Base-by-base conservation (phyloP, 2,797 vertebrate species). In the Petrocephalus sullivani region DNA sequence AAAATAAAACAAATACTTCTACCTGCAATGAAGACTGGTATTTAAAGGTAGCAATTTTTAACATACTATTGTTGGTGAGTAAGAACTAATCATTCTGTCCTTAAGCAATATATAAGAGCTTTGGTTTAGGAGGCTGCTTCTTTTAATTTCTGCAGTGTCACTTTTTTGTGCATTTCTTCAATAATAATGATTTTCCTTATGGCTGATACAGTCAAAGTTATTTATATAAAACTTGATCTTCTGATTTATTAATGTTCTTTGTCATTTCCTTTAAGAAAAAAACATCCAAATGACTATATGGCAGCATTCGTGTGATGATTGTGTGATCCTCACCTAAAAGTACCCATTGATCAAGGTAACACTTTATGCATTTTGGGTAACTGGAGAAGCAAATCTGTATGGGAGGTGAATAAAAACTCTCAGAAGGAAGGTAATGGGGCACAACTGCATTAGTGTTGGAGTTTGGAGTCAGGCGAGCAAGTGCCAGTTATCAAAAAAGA, bases 401-500 rank as follows among this genome's bases (percentile, higher is more conserved):
- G 56, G 28, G 28, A 60, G 54, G 33, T 58, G 54, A 46, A 16
- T 37, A 37, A 60, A 86, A 58, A 61, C 85, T 86, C 9, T 86
- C 28, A 0, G 0, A 21, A 86, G 56, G 28, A 86, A 86, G 7
- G 54, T 86, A 86, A 58, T 53, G 28, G 56, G 57, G 37, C 85
- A 37, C 23, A 58, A 86, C 21, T 41, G 56, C 84, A 60, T 86
- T 86, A 28, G 75, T 19, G 28, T 7, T 60, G 33, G 4, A 28
- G 85, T 60, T 60, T 86, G 57, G 16, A 86, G 57, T 37, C 4
- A 33, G 84, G 53, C 14, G 37, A 57, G 56, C n/a, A 9, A 33
- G n/a, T 86, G 84, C 14, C 84, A 86, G 14, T 58, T 54, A 86
- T 86, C 54, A 86, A 86, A 86, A 86, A 86, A 60, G 12, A 86